Conservation (phyloP, 2,888 invertebrate species). For the Stictocephala bisonia region DNA sequence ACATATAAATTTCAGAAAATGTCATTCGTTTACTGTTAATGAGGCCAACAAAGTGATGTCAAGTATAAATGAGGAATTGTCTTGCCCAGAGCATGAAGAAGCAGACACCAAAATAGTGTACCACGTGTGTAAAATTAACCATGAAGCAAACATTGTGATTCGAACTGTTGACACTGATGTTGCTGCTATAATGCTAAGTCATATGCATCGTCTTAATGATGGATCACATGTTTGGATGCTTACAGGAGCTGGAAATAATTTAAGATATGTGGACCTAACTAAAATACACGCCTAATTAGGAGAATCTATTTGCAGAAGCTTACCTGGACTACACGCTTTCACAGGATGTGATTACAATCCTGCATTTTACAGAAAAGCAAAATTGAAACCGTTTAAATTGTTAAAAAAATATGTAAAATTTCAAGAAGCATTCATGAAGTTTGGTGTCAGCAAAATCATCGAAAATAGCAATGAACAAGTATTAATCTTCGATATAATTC, state of each 20-base stretch:
- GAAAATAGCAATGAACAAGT: not conserved
- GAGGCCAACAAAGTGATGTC: not conserved
- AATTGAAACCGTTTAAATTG: constrained; percentile 5
- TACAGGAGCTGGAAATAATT: not conserved
- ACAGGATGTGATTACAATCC: constrained; percentile 18
- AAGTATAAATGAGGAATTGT: not conserved
- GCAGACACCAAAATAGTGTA: constrained; percentile 57
- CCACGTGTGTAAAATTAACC: constrained; percentile 50
- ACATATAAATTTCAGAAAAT: not conserved
- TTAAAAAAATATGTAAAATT: constrained; percentile 14
- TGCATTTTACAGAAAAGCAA: constrained; percentile 8
- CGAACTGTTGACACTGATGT: constrained; percentile 38
- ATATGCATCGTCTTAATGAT: not conserved
- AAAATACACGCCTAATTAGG: not conserved
- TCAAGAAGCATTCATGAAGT: not conserved
- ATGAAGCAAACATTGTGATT: constrained; percentile 42
- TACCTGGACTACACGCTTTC: not conserved
- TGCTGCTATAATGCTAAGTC: constrained; percentile 13
- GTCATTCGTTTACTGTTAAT: constrained; percentile 6
- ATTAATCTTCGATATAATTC: not conserved
- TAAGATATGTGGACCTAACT: not conserved
- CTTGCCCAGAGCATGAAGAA: constrained; percentile 54
- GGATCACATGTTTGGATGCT: not conserved
- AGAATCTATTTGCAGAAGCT: not conserved
- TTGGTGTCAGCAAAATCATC: not conserved